Evolutionary conservation across 1,140 invertebrate genomes (phyloP).

Genomic region (Heliothis virescens): DNA sequence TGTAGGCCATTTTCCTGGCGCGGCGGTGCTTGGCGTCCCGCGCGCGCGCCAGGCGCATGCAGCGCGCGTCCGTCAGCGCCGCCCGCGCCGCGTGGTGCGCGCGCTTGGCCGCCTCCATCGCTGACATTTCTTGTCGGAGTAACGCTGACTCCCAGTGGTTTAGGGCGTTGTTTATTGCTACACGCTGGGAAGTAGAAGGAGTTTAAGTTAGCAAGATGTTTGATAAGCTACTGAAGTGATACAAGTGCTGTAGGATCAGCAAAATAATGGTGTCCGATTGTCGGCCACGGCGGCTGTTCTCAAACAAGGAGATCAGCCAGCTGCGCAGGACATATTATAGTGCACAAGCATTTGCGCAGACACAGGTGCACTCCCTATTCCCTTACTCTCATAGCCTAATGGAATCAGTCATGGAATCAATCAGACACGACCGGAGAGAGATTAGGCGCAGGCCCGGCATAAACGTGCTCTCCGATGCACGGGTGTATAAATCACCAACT

Average conservation of each 20-base stretch:
- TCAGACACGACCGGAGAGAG: too few species aligned
- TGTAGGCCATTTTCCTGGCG: slow-evolving; percentile 60
- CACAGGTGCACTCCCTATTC: too few species aligned
- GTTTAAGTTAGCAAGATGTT: neutral
- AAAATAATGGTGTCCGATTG: neutral
- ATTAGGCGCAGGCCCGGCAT: too few species aligned
- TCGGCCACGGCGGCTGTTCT: too few species aligned
- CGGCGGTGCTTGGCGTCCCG: slow-evolving; percentile 49
- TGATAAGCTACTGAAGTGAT: neutral
- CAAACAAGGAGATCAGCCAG: too few species aligned
- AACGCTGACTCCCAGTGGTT: slow-evolving; percentile 69
- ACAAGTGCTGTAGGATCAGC: neutral
- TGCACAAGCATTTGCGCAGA: too few species aligned
- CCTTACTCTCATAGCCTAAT: too few species aligned
- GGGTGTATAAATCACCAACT: too few species aligned
- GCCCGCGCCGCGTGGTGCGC: slow-evolving; percentile 56
- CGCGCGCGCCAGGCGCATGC: slow-evolving; percentile 48
- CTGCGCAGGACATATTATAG: too few species aligned
- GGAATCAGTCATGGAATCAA: too few species aligned
- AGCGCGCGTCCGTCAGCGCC: slow-evolving; percentile 59
- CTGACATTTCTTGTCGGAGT: slow-evolving; percentile 62
- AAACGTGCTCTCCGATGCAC: too few species aligned
- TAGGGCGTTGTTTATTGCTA: slow-evolving; percentile 71
- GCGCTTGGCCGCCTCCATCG: slow-evolving; percentile 60
- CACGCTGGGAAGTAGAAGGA: slow-evolving; percentile 57